Percentiles rank a stretch among this genome's conserved stretches.
These are phyloP conservation scores for Triplophysa bombifrons DNA, from an alignment of 2,797 vertebrate species.

Conservation along the genomic window DNA sequence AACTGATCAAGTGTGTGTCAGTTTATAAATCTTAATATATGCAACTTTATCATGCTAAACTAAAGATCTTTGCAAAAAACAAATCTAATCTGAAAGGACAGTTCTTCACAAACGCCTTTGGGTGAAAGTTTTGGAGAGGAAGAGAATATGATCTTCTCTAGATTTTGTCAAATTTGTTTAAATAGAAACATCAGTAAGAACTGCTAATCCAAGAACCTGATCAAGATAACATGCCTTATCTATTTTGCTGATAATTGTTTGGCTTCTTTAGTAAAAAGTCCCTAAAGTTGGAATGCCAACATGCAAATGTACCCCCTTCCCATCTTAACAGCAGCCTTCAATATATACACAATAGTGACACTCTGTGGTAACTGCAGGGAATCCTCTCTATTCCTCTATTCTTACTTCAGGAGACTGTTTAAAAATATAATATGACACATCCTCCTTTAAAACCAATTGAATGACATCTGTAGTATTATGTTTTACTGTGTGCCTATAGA, in stretches of 20 bases:
- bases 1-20: no score
- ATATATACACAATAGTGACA: slow-evolving; percentile 72
- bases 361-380: slow-evolving; percentile 65
- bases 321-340: slow-evolving; percentile 52
- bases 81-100: background rate
- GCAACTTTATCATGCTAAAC: background rate
- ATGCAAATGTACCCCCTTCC: slow-evolving; percentile 47
- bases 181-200: slow-evolving; percentile 64
- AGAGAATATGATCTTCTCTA: slow-evolving; percentile 49
- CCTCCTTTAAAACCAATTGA: background rate
- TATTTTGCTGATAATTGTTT: slow-evolving; percentile 66
- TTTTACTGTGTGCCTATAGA: background rate
- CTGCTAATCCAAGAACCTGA: slow-evolving; percentile 52
- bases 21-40: no score
- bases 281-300: slow-evolving; percentile 63
- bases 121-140: slow-evolving; percentile 45
- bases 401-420: background rate
- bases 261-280: slow-evolving; percentile 73
- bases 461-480: background rate
- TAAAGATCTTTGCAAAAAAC: background rate
- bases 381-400: background rate
- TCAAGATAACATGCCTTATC: slow-evolving; percentile 69
- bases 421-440: background rate
- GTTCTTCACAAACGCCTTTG: slow-evolving; percentile 1
- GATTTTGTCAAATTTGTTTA: slow-evolving; percentile 60